phyloP scores from a whole-genome alignment of 2,113 vertebrate genomes.

The Nannobrachium achirus region DNA sequence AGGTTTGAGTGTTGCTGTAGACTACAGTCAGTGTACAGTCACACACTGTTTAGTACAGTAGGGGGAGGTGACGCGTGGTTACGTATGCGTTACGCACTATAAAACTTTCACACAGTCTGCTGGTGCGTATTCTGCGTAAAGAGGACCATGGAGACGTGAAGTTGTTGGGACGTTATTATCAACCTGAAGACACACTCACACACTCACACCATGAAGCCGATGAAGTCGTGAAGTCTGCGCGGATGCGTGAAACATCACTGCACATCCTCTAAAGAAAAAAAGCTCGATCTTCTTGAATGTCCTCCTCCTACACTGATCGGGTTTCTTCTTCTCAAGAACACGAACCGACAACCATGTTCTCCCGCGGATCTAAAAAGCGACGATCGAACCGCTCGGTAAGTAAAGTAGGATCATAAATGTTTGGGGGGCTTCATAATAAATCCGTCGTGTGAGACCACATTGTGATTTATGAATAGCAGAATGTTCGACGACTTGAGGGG shows the following conservation, averaged over 20 bases:
- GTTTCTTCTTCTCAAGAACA: constrained; percentile 1
- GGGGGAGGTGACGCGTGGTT: too few relatives aligned
- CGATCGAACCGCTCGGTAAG: constrained; percentile 79
- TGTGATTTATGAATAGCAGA: background rate
- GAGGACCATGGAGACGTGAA: too few relatives aligned
- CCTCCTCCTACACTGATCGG: background rate
- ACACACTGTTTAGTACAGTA: too few relatives aligned
- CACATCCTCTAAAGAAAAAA: too few relatives aligned
- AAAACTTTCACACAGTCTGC: too few relatives aligned
- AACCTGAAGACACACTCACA: background rate
- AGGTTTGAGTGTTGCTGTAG: too few relatives aligned
- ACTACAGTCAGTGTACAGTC: too few relatives aligned
- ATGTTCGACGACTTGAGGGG: background rate
- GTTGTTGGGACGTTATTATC: too few relatives aligned
- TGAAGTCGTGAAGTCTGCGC: background rate
- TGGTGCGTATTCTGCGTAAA: too few relatives aligned
- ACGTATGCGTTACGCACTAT: too few relatives aligned
- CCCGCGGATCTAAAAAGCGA: constrained; percentile 81
- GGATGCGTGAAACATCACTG: background rate
- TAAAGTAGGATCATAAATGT: constrained; percentile 51
- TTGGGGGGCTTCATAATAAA: constrained; percentile 5
- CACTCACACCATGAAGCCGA: constrained; percentile 62
- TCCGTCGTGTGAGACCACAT: background rate
- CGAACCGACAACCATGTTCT: constrained; percentile 72
- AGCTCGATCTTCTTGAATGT: too few relatives aligned